Evolutionary conservation across 2,888 invertebrate genomes (phyloP).

Genomic region (Pseudococcus jackbeardsleyi): DNA sequence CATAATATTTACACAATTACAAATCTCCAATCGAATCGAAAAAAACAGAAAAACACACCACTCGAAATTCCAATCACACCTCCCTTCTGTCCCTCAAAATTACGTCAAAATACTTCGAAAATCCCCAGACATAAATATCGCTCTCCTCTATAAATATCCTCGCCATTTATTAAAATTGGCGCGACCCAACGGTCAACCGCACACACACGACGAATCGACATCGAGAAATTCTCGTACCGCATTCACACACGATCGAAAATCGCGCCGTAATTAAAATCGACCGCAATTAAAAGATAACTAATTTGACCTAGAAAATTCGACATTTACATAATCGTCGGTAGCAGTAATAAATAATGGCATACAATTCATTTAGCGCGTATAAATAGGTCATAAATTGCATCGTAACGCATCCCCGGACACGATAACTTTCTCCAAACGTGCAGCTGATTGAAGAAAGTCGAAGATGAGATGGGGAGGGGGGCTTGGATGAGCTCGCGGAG

Average conservation of each 20-base stretch:
- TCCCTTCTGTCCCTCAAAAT: too few relatives aligned
- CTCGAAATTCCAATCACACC: too few relatives aligned
- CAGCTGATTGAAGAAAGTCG: background rate
- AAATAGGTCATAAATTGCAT: constrained; percentile 13
- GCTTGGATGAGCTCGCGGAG: too few relatives aligned
- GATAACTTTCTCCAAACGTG: background rate
- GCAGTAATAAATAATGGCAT: constrained; percentile 16
- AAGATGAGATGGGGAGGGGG: too few relatives aligned
- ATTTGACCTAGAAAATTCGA: constrained; percentile 45
- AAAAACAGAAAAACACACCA: too few relatives aligned
- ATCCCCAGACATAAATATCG: background rate
- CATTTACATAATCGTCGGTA: constrained; percentile 31
- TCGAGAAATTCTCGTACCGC: too few relatives aligned
- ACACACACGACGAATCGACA: background rate
- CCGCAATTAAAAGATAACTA: constrained; percentile 44
- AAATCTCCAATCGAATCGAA: too few relatives aligned
- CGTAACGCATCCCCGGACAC: background rate
- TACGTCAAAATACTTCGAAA: too few relatives aligned
- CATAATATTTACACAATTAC: too few relatives aligned
- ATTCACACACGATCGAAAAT: background rate
- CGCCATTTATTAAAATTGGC: background rate
- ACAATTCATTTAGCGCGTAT: constrained; percentile 33
- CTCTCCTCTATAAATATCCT: background rate
- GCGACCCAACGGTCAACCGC: background rate
- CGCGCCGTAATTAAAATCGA: constrained; percentile 27